phyloP scores from a whole-genome alignment of 2,888 invertebrate genomes.

The Catocala nupta region DNA sequence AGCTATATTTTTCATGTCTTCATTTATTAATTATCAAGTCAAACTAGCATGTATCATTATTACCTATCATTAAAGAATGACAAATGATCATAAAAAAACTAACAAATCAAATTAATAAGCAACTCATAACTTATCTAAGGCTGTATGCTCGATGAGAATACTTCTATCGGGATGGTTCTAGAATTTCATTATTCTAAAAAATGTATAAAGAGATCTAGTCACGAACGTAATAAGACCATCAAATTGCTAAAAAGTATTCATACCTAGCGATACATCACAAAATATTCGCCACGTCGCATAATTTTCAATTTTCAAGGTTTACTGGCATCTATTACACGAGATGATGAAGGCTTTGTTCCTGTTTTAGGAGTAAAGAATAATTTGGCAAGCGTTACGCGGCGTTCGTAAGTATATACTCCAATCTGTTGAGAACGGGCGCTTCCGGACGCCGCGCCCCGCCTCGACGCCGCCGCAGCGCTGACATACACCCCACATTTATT shows the following conservation, averaged over 20 bases:
- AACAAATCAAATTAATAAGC: too few species aligned
- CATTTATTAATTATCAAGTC: too few species aligned
- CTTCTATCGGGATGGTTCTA: too few species aligned
- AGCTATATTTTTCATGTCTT: too few species aligned
- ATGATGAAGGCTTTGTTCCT: constrained; percentile 65
- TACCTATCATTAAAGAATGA: too few species aligned
- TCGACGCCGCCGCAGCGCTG: constrained; percentile 60
- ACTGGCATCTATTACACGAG: constrained; percentile 58
- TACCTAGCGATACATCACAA: neutral
- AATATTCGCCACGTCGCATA: constrained; percentile 37
- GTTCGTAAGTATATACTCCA: constrained; percentile 56
- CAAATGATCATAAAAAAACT: too few species aligned
- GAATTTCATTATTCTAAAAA: too few species aligned
- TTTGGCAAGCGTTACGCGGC: constrained; percentile 62
- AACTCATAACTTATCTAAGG: too few species aligned
- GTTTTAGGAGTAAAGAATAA: constrained; percentile 65
- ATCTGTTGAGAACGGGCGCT: constrained; percentile 63
- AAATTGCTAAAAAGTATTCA: neutral
- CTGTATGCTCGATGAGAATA: too few species aligned
- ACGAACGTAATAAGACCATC: neutral
- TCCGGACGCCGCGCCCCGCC: constrained; percentile 58
- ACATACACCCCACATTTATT: constrained; percentile 81
- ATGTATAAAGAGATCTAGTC: too few species aligned
- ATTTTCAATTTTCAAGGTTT: constrained; percentile 65
- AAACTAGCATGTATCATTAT: too few species aligned